A percentile compares a stretch with the other conserved stretches of the same genome.
phyloP scores from a whole-genome alignment of 2,888 invertebrate species.

The Aleiodes testaceus region DNA sequence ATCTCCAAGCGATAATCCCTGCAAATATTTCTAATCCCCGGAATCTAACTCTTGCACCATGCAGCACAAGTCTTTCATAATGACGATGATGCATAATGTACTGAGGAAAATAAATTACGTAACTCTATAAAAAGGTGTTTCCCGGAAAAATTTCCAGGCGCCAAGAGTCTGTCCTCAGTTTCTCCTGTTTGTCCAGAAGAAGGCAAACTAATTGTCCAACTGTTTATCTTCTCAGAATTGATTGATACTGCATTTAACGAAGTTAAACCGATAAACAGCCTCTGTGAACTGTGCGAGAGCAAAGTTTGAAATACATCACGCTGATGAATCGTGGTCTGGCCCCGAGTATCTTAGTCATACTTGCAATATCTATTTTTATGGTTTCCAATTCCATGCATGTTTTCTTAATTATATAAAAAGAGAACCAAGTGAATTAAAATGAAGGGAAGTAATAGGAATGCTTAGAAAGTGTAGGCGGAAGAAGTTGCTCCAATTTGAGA shows the following conservation, averaged over 20 bases:
- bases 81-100: not conserved
- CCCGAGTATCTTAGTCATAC: not conserved
- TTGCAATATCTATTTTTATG: not conserved
- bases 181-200: not conserved
- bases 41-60: not conserved
- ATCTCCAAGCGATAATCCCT: no score
- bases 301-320: constrained; percentile 12
- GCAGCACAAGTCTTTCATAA: not conserved
- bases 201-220: not conserved
- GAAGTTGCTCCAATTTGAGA: constrained; percentile 1
- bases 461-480: not conserved
- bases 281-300: not conserved
- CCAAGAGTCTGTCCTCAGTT: not conserved
- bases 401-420: not conserved
- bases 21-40: no score
- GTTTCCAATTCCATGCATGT: not conserved
- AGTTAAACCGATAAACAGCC: not conserved
- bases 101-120: not conserved
- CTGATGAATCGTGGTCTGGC: not conserved
- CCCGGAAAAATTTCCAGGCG: not conserved
- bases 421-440: not conserved
- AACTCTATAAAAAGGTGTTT: not conserved
- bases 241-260: not conserved
- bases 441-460: no score
- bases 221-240: constrained; percentile 20